Evolutionary conservation across 2,113 vertebrate species (phyloP), one percentile per base, ranked within the genome.

Genomic region (Chelonoidis abingdonii): DNA sequence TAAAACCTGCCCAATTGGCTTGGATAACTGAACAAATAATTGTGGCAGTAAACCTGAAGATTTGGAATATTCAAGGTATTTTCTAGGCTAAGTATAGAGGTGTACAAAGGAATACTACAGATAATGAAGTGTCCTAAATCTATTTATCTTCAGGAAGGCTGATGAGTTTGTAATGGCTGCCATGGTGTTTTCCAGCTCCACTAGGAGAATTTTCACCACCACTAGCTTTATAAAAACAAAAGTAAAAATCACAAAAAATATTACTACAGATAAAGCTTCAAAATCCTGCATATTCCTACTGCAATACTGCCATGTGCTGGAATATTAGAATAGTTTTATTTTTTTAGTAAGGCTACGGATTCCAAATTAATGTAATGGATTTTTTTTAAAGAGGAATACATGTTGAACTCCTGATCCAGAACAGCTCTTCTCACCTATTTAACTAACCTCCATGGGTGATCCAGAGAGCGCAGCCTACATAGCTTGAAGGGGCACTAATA

Each of bases 331-430:
- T 31, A 80, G 49, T 80, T 50, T 7, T 12, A 9, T 81, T 89
- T 13, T 72, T 19, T 44, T 81, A 53, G 38, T 1, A 80, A 52
- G 17, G 1, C 25, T 5, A 53, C 0, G 6, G 53, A 78, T 1
- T n/a, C 29, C 41, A 76, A 53, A 81, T 13, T 6, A 57, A 88
- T 27, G 10, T 27, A 29, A 76, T 13, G 24, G 72, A 44, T 75
- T 38, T 47, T 72, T 38, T 47, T 76, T 14, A 47, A 41, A 78
- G 50, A 1, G 2, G 57, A 83, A 49, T 21, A 35, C 35, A 38
- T 25, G 50, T 11, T 2, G 3, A 80, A 2, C 6, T 35, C 56
- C n/a, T 62, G 75, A 27, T 24, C 53, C 52, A 2, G n/a, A 85
- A 44, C 10, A 44, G 47, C 56, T 44, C 53, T 89, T 54, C 69